Evolutionary conservation across 1,140 invertebrate genomes (phyloP).

Genomic region (Colletes latitarsis): DNA sequence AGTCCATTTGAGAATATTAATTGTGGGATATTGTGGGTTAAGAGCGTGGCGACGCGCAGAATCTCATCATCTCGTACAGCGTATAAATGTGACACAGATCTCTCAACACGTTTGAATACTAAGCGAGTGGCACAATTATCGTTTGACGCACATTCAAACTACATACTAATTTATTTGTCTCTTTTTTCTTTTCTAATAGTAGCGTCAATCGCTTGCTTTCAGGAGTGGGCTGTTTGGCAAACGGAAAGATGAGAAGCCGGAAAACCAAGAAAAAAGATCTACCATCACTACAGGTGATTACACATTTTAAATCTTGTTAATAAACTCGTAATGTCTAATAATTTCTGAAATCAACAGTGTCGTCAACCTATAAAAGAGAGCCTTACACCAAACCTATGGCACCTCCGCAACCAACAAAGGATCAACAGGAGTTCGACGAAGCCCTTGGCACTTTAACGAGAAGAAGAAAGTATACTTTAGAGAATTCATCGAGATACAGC

Average conservation of each 20-base stretch:
- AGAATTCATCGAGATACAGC: conserved; percentile 67
- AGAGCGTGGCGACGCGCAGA: background rate
- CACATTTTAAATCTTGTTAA: background rate
- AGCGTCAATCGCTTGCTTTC: conserved; percentile 39
- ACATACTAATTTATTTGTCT: conserved; percentile 2
- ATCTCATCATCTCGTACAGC: background rate
- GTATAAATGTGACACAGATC: conserved; percentile 29
- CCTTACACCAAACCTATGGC: conserved; percentile 64
- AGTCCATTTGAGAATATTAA: background rate
- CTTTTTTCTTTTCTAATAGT: background rate
- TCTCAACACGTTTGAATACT: background rate
- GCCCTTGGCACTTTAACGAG: conserved; percentile 74
- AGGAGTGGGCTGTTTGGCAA: conserved; percentile 77
- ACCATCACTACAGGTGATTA: conserved; percentile 72
- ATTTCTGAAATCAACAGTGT: conserved; percentile 58
- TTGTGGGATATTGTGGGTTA: conserved; percentile 4
- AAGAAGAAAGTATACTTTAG: conserved; percentile 76
- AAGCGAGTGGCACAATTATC: background rate
- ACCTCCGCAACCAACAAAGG: conserved; percentile 65
- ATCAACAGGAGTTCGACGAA: conserved; percentile 76
- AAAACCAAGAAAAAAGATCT: conserved; percentile 64
- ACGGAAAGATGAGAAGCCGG: conserved; percentile 66
- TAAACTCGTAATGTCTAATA: background rate
- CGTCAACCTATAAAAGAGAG: conserved; percentile 72
- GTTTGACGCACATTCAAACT: background rate